phyloP scores from a whole-genome alignment of 2,113 vertebrate species.

The Laticauda laticaudata region DNA sequence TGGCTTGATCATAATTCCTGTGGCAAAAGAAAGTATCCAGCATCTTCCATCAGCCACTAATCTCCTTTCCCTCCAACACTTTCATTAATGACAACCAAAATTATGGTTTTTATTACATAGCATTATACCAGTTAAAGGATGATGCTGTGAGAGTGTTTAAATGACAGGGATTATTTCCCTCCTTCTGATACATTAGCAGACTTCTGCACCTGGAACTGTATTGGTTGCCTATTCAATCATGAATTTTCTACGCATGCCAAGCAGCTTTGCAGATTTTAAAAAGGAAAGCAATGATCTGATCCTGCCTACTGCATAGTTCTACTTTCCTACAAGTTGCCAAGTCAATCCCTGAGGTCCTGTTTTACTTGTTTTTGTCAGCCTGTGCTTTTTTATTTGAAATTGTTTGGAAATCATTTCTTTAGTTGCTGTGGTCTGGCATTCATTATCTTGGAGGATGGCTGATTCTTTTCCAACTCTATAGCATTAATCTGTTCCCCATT shows the following conservation, averaged over 20 bases:
- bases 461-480: conserved; percentile 13
- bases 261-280: conserved; percentile 58
- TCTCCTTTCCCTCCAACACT: conserved; percentile 42
- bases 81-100: conserved; percentile 54
- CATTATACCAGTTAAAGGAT: conserved; percentile 44
- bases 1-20: conserved; percentile 3
- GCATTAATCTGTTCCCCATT: conserved; percentile 21
- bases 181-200: conserved; percentile 50
- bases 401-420: conserved; percentile 30
- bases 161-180: conserved; percentile 46
- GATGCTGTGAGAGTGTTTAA: conserved; percentile 58
- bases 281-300: conserved; percentile 31
- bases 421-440: conserved; percentile 18
- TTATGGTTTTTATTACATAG: conserved; percentile 51
- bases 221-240: conserved; percentile 51
- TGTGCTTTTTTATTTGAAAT: conserved; percentile 39
- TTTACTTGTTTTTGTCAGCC: conserved; percentile 20
- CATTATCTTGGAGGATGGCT: neutral
- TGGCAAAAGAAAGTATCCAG: conserved; percentile 5
- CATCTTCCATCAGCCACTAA: conserved; percentile 39
- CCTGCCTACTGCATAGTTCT: conserved; percentile 34
- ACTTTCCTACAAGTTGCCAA: conserved; percentile 28
- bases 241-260: conserved; percentile 39
- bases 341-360: conserved; percentile 4
- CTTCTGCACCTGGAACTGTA: conserved; percentile 39